Conservation (phyloP, 2,113 vertebrate genomes). For the Uria lomvia region DNA sequence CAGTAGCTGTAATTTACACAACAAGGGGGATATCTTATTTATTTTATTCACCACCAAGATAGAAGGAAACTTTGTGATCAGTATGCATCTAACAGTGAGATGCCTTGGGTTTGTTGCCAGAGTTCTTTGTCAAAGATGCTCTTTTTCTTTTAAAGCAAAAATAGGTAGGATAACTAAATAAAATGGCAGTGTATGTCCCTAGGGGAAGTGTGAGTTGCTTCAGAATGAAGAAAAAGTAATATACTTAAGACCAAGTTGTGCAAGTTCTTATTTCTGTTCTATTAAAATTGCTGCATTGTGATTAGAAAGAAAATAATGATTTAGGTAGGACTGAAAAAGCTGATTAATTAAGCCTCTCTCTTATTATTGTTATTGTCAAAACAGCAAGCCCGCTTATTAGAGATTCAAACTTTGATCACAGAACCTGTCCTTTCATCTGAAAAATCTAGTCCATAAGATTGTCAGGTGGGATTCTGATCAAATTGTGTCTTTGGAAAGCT, state of each 20-base stretch:
- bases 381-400: slow-evolving; percentile 46
- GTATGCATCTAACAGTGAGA: not conserved
- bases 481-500: slow-evolving; percentile 11
- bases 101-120: slow-evolving; percentile 7
- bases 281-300: slow-evolving; percentile 55
- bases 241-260: not conserved
- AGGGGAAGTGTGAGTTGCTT: not conserved
- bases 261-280: slow-evolving; percentile 35
- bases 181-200: not conserved
- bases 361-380: slow-evolving; percentile 57
- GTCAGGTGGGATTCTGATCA: not conserved
- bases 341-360: slow-evolving; percentile 70
- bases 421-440: not conserved
- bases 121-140: not conserved
- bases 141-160: slow-evolving; percentile 25
- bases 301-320: slow-evolving; percentile 60
- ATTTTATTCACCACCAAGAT: not conserved
- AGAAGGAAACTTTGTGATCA: not conserved
- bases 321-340: slow-evolving; percentile 55
- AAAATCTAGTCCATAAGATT: not conserved
- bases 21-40: slow-evolving; percentile 1
- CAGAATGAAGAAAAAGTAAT: slow-evolving; percentile 8
- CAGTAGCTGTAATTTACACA: slow-evolving; percentile 18
- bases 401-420: slow-evolving; percentile 52
- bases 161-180: not conserved